These are phyloP conservation scores for Tholera decimalis DNA, from an alignment of 2,888 invertebrate genomes.

Conservation along the genomic window DNA sequence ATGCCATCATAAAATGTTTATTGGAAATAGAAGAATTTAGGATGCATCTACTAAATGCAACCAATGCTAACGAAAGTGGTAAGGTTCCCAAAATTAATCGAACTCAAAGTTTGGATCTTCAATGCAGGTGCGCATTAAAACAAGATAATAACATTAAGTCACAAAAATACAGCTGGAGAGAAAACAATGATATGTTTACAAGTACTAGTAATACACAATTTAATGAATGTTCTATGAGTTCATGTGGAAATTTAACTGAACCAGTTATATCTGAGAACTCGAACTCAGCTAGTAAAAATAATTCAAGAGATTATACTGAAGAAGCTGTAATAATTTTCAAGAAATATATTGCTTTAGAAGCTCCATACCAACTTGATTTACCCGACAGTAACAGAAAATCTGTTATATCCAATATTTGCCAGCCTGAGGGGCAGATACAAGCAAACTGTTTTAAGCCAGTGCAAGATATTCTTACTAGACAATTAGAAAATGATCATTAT, in stretches of 20 bases:
- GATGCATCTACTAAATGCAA: slow-evolving; percentile 66
- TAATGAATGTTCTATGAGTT: slow-evolving; percentile 78
- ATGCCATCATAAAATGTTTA: slow-evolving; percentile 94
- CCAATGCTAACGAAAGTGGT: slow-evolving; percentile 66
- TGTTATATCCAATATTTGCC: slow-evolving; percentile 93
- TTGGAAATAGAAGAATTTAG: slow-evolving; percentile 94
- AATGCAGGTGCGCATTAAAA: slow-evolving; percentile 70
- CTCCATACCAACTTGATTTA: slow-evolving; percentile 91
- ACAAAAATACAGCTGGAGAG: slow-evolving; percentile 75
- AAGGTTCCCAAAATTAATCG: slow-evolving; percentile 76
- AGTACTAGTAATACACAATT: slow-evolving; percentile 70
- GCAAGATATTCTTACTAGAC: slow-evolving; percentile 93
- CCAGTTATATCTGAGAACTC: slow-evolving; percentile 65
- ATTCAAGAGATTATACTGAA: slow-evolving; percentile 82
- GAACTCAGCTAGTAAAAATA: slow-evolving; percentile 61
- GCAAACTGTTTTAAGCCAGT: slow-evolving; percentile 94
- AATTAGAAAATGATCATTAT: slow-evolving; percentile 94
- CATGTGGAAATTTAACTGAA: slow-evolving; percentile 80
- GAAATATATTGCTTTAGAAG: slow-evolving; percentile 94
- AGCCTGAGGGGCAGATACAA: slow-evolving; percentile 92
- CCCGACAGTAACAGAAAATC: slow-evolving; percentile 91
- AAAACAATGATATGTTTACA: slow-evolving; percentile 66
- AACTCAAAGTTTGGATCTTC: slow-evolving; percentile 83
- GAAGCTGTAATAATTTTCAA: slow-evolving; percentile 94
- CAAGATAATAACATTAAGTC: slow-evolving; percentile 67